Evolutionary conservation across 2,888 invertebrate species (phyloP).

Genomic region (Empis livida): DNA sequence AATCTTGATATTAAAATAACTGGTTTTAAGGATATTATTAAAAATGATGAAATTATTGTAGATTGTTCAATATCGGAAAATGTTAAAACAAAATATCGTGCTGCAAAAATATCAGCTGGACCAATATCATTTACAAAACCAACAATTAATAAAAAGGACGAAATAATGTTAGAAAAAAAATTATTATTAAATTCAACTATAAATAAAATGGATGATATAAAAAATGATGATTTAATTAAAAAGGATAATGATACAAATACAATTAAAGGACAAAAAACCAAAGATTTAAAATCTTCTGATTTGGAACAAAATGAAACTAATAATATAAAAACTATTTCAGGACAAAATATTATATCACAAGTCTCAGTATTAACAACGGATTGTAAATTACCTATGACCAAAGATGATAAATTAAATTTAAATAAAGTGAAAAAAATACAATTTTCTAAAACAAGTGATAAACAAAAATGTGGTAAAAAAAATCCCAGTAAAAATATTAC

Average conservation of each 20-base stretch:
- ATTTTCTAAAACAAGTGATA: neutral
- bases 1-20: conserved; percentile 34
- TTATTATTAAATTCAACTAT: too few relatives aligned
- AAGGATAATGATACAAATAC: neutral
- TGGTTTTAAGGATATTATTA: conserved; percentile 30
- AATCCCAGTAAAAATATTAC: neutral
- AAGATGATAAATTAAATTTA: neutral
- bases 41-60: conserved; percentile 27
- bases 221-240: neutral
- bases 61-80: conserved; percentile 36
- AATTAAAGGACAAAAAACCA: neutral
- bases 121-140: neutral
- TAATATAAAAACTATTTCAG: neutral
- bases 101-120: conserved; percentile 16
- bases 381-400: neutral
- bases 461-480: neutral
- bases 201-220: too few relatives aligned
- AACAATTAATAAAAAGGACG: neutral
- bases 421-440: neutral
- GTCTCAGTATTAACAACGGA: too few relatives aligned
- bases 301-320: neutral
- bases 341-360: too few relatives aligned
- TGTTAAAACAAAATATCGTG: conserved; percentile 35
- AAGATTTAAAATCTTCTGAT: too few relatives aligned
- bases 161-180: neutral